These are phyloP conservation scores for Cynopterus brachyotis DNA, from an alignment of 2,113 vertebrate species.

Conservation along the genomic window DNA sequence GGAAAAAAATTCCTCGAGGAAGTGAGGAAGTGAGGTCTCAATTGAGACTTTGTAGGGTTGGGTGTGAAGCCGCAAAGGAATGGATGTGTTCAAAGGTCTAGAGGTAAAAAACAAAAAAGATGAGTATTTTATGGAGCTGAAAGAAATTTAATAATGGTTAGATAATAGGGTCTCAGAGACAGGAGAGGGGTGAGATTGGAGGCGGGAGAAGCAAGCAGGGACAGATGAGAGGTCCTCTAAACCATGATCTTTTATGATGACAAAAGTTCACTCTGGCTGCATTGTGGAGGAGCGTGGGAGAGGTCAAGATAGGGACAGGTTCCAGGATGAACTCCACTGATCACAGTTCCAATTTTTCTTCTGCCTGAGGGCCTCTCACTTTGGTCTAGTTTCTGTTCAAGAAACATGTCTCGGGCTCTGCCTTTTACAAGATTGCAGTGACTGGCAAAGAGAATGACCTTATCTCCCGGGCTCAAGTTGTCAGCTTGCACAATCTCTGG, in stretches of 20 bases:
- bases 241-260: background rate
- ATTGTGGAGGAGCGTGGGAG: background rate
- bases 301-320: background rate
- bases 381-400: slow-evolving; percentile 37
- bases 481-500: slow-evolving; percentile 12
- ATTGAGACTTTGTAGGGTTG: background rate
- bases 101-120: background rate
- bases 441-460: slow-evolving; percentile 41
- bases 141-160: background rate
- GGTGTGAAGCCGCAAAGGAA: background rate
- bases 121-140: background rate
- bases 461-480: slow-evolving; percentile 36
- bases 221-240: background rate
- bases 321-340: background rate
- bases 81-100: background rate
- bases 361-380: slow-evolving; percentile 4
- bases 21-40: slow-evolving; percentile 5
- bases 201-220: background rate
- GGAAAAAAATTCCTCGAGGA: background rate
- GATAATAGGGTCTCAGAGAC: background rate
- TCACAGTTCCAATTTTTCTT: background rate
- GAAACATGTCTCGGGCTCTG: background rate
- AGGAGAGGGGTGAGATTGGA: background rate
- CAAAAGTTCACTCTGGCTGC: background rate
- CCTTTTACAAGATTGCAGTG: background rate